Percentiles rank a stretch among this genome's conserved stretches.
Conservation (phyloP, 2,888 invertebrate genomes). For the Cephonodes hylas region DNA sequence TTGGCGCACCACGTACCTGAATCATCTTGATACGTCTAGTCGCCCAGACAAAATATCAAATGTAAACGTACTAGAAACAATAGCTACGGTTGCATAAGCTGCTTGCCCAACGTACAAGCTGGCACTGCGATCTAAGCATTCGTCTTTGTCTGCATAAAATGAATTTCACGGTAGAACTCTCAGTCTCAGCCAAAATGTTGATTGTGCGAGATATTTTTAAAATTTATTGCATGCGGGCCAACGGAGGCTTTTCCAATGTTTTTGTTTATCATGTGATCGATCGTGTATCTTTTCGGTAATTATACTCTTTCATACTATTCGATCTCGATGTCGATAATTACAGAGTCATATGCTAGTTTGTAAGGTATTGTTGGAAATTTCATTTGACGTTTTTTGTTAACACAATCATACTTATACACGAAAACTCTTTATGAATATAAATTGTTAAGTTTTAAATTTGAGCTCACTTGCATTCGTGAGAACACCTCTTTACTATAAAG, state of each 20-base stretch:
- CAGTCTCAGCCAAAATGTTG: neutral
- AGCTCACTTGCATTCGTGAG: no score
- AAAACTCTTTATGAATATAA: no score
- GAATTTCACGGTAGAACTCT: neutral
- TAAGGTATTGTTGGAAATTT: no score
- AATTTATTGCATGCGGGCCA: neutral
- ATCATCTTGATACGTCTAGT: neutral
- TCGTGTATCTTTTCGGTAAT: neutral
- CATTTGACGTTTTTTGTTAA: no score
- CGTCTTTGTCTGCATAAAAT: conserved; percentile 22
- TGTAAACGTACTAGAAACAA: conserved; percentile 35
- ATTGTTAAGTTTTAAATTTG: no score
- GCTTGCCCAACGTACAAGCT: conserved; percentile 31
- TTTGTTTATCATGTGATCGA: neutral
- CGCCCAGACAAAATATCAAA: neutral
- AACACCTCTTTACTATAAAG: no score
- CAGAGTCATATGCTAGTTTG: no score
- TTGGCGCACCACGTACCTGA: no score
- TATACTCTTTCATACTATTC: no score
- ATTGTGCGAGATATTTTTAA: neutral
- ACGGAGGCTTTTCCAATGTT: neutral
- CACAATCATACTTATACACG: no score
- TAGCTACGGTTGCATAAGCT: conserved; percentile 36
- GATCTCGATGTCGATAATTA: no score
- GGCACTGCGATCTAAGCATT: conserved; percentile 30